These are phyloP conservation scores for Holacanthella duospinosa DNA, from an alignment of 2,888 invertebrate genomes.

Conservation along the genomic window DNA sequence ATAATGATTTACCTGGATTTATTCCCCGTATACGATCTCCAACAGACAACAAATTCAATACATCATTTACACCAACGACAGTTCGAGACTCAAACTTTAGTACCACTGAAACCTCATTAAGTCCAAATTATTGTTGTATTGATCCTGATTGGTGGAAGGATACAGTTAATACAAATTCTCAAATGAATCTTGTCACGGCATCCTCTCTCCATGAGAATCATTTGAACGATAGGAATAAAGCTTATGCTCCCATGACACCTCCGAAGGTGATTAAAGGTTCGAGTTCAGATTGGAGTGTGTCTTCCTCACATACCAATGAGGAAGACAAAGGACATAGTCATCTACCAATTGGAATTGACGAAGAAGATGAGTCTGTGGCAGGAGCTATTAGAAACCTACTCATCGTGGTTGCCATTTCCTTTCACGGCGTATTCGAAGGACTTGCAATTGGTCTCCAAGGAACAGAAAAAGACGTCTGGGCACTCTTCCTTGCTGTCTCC, in stretches of 20 bases:
- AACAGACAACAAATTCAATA: too few species aligned
- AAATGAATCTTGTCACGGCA: conserved; percentile 25
- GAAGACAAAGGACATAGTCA: conserved; percentile 28
- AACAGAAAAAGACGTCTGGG: conserved; percentile 46
- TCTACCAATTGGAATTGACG: conserved; percentile 26
- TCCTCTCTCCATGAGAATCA: conserved; percentile 15
- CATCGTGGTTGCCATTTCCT: conserved; percentile 46
- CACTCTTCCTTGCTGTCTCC: conserved; percentile 46
- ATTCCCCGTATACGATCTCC: neutral
- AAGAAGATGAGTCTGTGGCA: conserved; percentile 34
- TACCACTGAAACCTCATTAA: neutral
- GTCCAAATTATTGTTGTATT: conserved; percentile 24
- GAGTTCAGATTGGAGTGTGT: neutral
- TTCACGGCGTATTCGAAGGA: conserved; percentile 50
- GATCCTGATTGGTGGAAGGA: conserved; percentile 37
- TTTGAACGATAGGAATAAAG: neutral
- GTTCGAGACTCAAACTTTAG: neutral
- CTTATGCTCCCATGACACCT: neutral
- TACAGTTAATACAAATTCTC: conserved; percentile 32
- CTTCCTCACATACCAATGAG: neutral
- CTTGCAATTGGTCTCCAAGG: conserved; percentile 47
- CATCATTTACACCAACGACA: too few species aligned
- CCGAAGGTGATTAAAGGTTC: neutral
- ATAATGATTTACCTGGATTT: neutral
- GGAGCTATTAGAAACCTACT: conserved; percentile 42